Evolutionary conservation across 2,888 invertebrate genomes (phyloP), one percentile per base, ranked within the genome.

Genomic region (Standfussiana lucernea): DNA sequence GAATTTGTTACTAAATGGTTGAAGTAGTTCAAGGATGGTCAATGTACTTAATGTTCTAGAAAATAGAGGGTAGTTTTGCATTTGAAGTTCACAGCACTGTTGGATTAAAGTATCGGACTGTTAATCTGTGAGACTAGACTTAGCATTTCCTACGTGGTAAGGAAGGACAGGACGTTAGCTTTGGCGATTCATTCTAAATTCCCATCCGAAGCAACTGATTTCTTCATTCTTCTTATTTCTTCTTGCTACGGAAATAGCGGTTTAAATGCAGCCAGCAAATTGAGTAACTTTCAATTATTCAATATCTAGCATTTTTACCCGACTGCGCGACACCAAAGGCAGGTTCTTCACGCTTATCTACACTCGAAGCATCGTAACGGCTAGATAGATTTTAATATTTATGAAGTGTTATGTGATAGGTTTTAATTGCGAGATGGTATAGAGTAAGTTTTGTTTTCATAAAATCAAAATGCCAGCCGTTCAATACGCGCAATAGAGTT

Each of bases 1-100:
- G 72, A 80, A 77, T 79, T 67, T 66, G 24, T 68, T 72, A 28
- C 40, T 71, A 47, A 61, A 73, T 59, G 67, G 59, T 64, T 64
- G 50, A 59, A 72, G 50, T 66, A 37, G 24, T 65, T 65, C 32
- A 45, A 62, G 10, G 42, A 69, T n/a, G n/a, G n/a, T n/a, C n/a
- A 72, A 79, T 70, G 37, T 37, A 24, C 24, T 5, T 24, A 37
- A 37, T 28, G 37, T 40, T 37, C 15, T 7, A 62, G 37, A 37
- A 40, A 37, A 62, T 28, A 47, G 24, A 53, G 8, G 1, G n/a
- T 50, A 21, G 5, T 37, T 69, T 79, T 45, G 37, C 15, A 35
- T 42, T 15, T 66, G 15, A 68, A 50, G 45, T 75, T 61, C 50
- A 62, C 50, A 65, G 21, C n/a, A 56, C 11, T 35, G 15, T 8